Conservation (phyloP, 2,797 vertebrate species). For the Chrosomus eos region DNA sequence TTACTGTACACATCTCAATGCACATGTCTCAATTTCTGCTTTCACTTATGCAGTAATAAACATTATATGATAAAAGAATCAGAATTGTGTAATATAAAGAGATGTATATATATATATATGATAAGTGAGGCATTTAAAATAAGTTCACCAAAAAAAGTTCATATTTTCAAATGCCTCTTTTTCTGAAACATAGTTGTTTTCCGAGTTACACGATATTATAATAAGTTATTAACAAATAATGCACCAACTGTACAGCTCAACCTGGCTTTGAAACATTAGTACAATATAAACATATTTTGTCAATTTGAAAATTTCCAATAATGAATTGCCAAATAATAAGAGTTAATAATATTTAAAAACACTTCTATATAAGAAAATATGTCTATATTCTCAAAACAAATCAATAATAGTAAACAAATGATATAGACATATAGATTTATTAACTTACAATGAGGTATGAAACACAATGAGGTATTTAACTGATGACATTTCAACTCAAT, state of each 20-base stretch:
- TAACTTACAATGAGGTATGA: background rate
- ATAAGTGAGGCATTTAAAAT: background rate
- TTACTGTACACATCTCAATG: background rate
- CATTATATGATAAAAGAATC: background rate
- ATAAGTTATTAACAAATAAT: background rate
- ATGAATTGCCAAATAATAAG: no score
- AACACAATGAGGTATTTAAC: constrained; percentile 6
- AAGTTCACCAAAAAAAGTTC: background rate
- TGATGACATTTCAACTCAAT: background rate
- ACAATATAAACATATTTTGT: background rate
- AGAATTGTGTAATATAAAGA: background rate
- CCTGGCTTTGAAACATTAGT: background rate
- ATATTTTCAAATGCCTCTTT: background rate
- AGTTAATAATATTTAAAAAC: background rate
- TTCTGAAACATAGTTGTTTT: background rate
- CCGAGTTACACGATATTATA: background rate
- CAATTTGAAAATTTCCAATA: background rate
- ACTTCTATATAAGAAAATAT: background rate
- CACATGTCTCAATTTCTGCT: no score
- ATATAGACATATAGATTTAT: background rate
- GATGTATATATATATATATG: background rate
- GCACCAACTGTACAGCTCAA: background rate
- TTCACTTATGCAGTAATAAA: background rate
- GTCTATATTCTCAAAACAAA: background rate
- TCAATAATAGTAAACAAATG: background rate